Evolutionary conservation across 2,113 vertebrate species (phyloP), one percentile per base, ranked within the genome.

Genomic region (Antigone vipio): DNA sequence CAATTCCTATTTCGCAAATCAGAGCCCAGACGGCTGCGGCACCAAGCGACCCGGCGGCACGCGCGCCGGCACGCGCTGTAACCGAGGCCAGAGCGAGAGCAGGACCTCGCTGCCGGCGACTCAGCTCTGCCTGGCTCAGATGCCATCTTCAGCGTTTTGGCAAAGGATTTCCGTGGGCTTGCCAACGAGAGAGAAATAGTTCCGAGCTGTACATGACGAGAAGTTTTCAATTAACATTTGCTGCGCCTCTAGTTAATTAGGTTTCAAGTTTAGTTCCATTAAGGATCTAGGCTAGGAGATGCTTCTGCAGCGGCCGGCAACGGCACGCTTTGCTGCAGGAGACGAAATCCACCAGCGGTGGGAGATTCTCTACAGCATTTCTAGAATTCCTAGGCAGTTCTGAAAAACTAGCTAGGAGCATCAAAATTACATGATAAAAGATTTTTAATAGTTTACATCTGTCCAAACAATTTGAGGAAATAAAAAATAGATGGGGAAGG

Each of bases 251-350:
- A 11, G 20, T 3, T 40, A 22, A 38, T 12, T 2, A 27, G 6
- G 1, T 5, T 19, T 29, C 79, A 11, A 0, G 11, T 17, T 1
- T 8, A 56, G 76, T 15, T n/a, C 88, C 84, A 5, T 5, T 5
- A 55, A 29, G 4, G n/a, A 38, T 29, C 38, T 5, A 1, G 50
- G 50, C 64, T 2, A 26, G 80, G 42, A 50, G 67, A 75, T 22
- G 3, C 67, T 15, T 8, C 0, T 0, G 75, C 63, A 64, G 60
- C 0, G 4, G 1, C 58, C 7, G 34, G 82, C 75, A 7, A 13
- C 0, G 20, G 40, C 38, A 8, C 0, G 16, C 59, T 6, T 24
- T 13, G 1, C 42, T 15, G 47, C 59, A 11, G 16, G 4, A 20
- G 40, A 20, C 22, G 18, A 35, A 42, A 34, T 1, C 74, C 82